Conservation (phyloP, 1,140 invertebrate species). For the Trissolcus basalis region DNA sequence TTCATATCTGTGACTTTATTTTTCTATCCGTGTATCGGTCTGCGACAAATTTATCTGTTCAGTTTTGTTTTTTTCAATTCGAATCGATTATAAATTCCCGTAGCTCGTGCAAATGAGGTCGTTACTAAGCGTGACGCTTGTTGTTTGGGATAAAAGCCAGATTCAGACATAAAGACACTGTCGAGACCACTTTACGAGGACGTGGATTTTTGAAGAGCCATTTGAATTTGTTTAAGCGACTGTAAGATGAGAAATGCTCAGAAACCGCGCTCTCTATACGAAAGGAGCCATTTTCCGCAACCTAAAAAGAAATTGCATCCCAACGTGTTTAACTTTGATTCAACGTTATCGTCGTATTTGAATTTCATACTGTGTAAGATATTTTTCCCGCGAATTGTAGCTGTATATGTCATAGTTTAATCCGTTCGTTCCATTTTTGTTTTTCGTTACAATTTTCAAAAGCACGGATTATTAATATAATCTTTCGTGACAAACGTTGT, state of each 20-base stretch:
- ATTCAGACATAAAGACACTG: slow-evolving; percentile 45
- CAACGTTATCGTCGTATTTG: slow-evolving; percentile 2
- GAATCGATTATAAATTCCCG: slow-evolving; percentile 20
- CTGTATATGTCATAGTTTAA: too few species aligned
- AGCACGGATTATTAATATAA: too few species aligned
- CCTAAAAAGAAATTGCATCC: slow-evolving; percentile 22
- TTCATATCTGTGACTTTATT: too few species aligned
- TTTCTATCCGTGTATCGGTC: too few species aligned
- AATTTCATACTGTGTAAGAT: not conserved
- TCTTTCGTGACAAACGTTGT: too few species aligned
- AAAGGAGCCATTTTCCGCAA: slow-evolving; percentile 23
- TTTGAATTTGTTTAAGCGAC: slow-evolving; percentile 35
- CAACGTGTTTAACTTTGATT: slow-evolving; percentile 13
- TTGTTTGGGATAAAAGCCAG: slow-evolving; percentile 53
- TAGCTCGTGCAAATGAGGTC: slow-evolving; percentile 49
- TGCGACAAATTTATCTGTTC: not conserved
- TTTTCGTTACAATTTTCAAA: too few species aligned
- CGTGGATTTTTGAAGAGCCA: slow-evolving; percentile 37
- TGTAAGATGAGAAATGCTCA: slow-evolving; percentile 6
- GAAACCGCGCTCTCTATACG: not conserved
- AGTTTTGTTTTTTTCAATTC: slow-evolving; percentile 37
- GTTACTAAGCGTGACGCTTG: slow-evolving; percentile 31
- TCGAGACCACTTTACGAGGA: slow-evolving; percentile 48
- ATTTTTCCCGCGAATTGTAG: too few species aligned
- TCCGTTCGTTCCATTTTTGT: too few species aligned